Base-by-base conservation (phyloP, 2,888 invertebrate genomes). In the Papilio demoleus region DNA sequence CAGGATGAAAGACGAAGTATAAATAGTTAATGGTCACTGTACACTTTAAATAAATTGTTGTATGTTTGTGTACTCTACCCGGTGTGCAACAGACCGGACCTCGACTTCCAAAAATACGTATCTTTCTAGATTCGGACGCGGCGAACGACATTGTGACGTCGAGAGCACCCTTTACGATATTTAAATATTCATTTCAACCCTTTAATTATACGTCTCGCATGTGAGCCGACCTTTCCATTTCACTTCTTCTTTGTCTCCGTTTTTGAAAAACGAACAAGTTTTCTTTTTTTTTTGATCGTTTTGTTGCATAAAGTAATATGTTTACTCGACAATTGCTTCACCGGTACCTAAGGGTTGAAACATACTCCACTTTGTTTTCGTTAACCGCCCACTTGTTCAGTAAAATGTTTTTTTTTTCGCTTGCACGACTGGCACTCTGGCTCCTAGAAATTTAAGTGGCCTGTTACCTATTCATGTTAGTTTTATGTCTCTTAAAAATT, bases 161-260 rank as follows among this genome's bases (percentile, higher is more conserved):
- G 77, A 84, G 88, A 80, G 81, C 83, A 82, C 88, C 83, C 90
- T 89, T 84, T 80, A 81, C 83, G 76, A 85, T 81, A 85, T 92
- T 91, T 92, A 88, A 92, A 92, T 92, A 92, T 92, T 92, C 92
- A 92, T 92, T 87, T 83, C 81, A 84, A 81, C 88, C 87, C 88
- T 88, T 90, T 92, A 92, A 92, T 92, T 91, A 90, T 89, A 87
- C 89, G 83, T 78, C 84, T 85, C 85, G 85, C 88, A 90, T 90
- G 86, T 90, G 90, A 87, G 87, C n/a, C 79, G 80, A 77, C 75
- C 81, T 71, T 81, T 84, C 81, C 84, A 79, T 81, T 79, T 81
- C 77, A 75, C 77, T 82, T 82, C 81, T 81, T 85, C 86, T 82
- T 81, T 78, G 76, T 76, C 76, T 75, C 70, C 70, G 64, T 63